Evolutionary conservation across 2,113 vertebrate species (phyloP).

Genomic region (Eira barbara): DNA sequence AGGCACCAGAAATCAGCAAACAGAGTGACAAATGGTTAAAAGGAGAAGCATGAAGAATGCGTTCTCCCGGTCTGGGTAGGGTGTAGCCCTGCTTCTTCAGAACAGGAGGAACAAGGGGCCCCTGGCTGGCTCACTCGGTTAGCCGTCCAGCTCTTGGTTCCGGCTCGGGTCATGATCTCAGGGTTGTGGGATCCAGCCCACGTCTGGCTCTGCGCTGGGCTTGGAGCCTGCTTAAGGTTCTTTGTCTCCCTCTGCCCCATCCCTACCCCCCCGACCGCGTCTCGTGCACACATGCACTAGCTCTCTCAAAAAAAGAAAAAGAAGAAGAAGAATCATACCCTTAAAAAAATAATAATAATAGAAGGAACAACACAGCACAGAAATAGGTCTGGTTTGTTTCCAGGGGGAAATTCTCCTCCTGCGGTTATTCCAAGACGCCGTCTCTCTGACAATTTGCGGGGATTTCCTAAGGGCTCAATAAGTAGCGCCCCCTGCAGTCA

Average conservation of each 20-base stretch:
- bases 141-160: not conserved
- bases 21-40: not conserved
- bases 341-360: not conserved
- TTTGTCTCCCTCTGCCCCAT: not conserved
- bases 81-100: not conserved
- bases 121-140: not conserved
- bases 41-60: not conserved
- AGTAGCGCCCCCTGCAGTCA: not conserved
- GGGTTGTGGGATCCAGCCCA: too few relatives aligned
- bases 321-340: not conserved
- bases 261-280: not conserved
- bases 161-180: not conserved
- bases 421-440: not conserved
- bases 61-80: not conserved
- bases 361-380: not conserved
- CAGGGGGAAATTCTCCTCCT: not conserved
- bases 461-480: not conserved
- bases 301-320: not conserved
- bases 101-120: not conserved
- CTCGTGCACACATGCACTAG: too few relatives aligned
- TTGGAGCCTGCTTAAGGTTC: not conserved
- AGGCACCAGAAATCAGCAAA: not conserved
- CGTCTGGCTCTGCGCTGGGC: too few relatives aligned
- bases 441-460: not conserved
- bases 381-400: not conserved